Conservation (phyloP, 2,888 invertebrate genomes). For the Drosophila yooni region DNA sequence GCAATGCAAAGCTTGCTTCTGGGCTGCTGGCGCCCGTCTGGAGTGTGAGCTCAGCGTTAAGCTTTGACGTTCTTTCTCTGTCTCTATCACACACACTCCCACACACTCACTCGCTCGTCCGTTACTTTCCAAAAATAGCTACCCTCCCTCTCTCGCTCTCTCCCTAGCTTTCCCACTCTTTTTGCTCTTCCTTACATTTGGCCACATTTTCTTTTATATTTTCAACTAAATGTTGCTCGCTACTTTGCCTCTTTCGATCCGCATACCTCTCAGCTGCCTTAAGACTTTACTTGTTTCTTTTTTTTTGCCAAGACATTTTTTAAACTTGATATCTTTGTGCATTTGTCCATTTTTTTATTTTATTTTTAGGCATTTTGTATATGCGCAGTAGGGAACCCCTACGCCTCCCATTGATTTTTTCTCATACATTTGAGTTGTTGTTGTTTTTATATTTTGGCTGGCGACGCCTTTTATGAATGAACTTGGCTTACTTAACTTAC, state of each 20-base stretch:
- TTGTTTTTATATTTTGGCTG: slow-evolving; percentile 40
- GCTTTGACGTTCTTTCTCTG: slow-evolving; percentile 14
- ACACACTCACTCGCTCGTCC: background rate
- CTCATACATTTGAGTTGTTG: slow-evolving; percentile 16
- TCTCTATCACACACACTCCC: background rate
- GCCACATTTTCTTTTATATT: slow-evolving; percentile 30
- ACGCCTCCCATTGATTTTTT: slow-evolving; percentile 50
- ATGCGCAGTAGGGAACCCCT: slow-evolving; percentile 33
- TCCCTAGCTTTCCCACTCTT: background rate
- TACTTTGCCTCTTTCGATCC: slow-evolving; percentile 45
- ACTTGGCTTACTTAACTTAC: slow-evolving; percentile 61
- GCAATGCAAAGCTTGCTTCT: slow-evolving; percentile 7
- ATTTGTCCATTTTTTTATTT: slow-evolving; percentile 8
- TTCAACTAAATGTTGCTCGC: slow-evolving; percentile 49
- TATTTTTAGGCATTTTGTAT: slow-evolving; percentile 55
- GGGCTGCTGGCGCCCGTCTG: slow-evolving; percentile 33
- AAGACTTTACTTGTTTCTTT: slow-evolving; percentile 4
- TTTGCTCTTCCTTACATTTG: slow-evolving; percentile 18
- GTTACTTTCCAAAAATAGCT: slow-evolving; percentile 15
- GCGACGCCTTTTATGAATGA: slow-evolving; percentile 73
- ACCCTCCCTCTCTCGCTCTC: background rate
- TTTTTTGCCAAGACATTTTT: slow-evolving; percentile 42
- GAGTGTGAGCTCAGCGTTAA: slow-evolving; percentile 40
- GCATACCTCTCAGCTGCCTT: background rate
- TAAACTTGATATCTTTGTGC: slow-evolving; percentile 42